A percentile compares a stretch with the other conserved stretches of the same genome.
Evolutionary conservation across 2,888 invertebrate genomes (phyloP).

Genomic region (Venustoraphidia nigricollis): DNA sequence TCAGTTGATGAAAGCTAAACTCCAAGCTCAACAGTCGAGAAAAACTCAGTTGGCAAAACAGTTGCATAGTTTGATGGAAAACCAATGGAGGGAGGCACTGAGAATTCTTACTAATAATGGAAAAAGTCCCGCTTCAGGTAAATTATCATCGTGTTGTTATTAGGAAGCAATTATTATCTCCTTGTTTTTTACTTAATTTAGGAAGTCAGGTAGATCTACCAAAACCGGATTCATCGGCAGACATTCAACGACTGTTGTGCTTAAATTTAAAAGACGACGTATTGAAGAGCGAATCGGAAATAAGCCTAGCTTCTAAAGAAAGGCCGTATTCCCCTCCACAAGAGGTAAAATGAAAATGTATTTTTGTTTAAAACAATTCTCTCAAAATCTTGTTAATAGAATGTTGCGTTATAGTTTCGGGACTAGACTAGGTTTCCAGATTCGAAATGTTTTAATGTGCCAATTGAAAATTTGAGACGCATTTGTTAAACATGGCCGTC

Average conservation of each 20-base stretch:
- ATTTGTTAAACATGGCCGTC: neutral
- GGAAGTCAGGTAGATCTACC: neutral
- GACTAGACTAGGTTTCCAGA: too few relatives aligned
- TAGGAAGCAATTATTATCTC: neutral
- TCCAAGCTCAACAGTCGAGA: slow-evolving; percentile 30
- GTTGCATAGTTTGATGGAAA: slow-evolving; percentile 62
- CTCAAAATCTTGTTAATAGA: too few relatives aligned
- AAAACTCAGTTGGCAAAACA: slow-evolving; percentile 57
- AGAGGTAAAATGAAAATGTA: slow-evolving; percentile 1
- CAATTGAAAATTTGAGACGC: neutral
- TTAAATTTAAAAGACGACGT: slow-evolving; percentile 3
- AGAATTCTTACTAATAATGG: slow-evolving; percentile 39
- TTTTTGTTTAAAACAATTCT: too few relatives aligned
- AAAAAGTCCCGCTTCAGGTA: slow-evolving; percentile 18
- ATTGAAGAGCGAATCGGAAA: neutral
- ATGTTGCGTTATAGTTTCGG: too few relatives aligned
- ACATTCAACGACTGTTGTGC: slow-evolving; percentile 1
- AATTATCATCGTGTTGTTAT: neutral
- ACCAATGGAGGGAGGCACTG: slow-evolving; percentile 65
- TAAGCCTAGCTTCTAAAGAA: neutral
- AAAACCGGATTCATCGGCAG: slow-evolving; percentile 1
- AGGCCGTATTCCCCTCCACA: slow-evolving; percentile 1
- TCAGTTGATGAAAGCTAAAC: slow-evolving; percentile 43
- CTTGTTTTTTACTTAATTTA: neutral
- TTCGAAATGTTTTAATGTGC: neutral